phyloP scores from a whole-genome alignment of 2,113 vertebrate genomes.

The Muntiacus reevesi region DNA sequence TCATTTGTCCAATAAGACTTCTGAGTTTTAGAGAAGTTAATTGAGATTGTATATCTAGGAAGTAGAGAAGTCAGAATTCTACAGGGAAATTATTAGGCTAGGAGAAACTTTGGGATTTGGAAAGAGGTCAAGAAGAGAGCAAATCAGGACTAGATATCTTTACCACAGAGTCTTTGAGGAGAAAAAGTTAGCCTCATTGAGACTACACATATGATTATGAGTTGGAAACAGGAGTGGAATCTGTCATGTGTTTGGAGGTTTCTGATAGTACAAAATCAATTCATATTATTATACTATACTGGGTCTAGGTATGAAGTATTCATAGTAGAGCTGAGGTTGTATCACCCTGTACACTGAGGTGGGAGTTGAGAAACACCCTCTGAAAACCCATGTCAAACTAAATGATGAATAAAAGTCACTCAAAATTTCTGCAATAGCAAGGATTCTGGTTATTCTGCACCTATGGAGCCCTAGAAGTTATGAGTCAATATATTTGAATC shows the following conservation, averaged over 20 bases:
- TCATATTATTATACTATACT: neutral
- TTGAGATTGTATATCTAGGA: neutral
- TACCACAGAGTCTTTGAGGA: neutral
- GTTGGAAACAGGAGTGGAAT: neutral
- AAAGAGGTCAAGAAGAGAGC: neutral
- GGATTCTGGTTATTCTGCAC: neutral
- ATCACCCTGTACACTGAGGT: neutral
- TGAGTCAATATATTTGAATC: neutral
- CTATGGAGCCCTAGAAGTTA: neutral
- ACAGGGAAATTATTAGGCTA: neutral
- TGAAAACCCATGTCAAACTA: neutral
- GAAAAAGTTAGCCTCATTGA: neutral
- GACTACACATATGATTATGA: neutral
- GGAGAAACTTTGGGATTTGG: neutral
- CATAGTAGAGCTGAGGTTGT: neutral
- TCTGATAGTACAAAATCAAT: neutral
- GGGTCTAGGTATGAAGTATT: neutral
- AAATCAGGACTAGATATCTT: neutral
- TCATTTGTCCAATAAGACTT: neutral
- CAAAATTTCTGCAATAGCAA: conserved; percentile 30
- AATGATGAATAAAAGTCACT: neutral
- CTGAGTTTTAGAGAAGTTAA: neutral
- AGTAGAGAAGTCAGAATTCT: neutral
- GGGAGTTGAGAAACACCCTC: neutral
- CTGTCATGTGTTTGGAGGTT: neutral